phyloP scores from a whole-genome alignment of 2,797 vertebrate species.

The Pitangus sulphuratus region DNA sequence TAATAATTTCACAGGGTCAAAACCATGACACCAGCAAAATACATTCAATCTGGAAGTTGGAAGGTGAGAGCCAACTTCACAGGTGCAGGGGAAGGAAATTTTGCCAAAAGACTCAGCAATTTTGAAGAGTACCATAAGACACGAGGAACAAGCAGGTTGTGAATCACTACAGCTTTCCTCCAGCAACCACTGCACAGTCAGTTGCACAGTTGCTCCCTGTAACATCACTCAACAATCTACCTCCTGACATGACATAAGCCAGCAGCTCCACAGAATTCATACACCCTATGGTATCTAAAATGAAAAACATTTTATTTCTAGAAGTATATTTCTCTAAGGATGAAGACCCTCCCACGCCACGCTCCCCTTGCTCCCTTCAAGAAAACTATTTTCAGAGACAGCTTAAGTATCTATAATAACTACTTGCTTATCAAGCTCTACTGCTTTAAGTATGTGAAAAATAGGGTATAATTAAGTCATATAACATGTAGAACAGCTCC shows the following conservation, averaged over 20 bases:
- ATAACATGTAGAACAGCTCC: neutral
- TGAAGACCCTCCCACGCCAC: neutral
- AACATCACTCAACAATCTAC: neutral
- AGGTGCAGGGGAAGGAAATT: neutral
- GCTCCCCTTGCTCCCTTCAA: neutral
- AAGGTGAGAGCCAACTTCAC: neutral
- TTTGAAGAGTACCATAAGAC: neutral
- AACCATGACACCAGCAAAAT: neutral
- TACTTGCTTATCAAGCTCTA: neutral
- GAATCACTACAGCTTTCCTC: neutral
- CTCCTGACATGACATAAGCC: neutral
- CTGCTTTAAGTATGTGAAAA: neutral
- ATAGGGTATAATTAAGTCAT: neutral
- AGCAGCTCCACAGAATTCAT: neutral
- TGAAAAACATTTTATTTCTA: neutral
- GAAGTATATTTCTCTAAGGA: neutral
- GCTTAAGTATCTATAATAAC: neutral
- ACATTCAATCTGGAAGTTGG: neutral
- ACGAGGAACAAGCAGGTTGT: neutral
- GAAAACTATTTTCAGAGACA: neutral
- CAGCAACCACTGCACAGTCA: neutral
- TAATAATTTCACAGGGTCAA: neutral
- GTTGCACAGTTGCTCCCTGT: neutral
- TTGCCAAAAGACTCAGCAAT: neutral
- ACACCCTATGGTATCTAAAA: neutral